Base-by-base conservation (phyloP, 2,888 invertebrate genomes). In the Chrysopilus asiliformis region DNA sequence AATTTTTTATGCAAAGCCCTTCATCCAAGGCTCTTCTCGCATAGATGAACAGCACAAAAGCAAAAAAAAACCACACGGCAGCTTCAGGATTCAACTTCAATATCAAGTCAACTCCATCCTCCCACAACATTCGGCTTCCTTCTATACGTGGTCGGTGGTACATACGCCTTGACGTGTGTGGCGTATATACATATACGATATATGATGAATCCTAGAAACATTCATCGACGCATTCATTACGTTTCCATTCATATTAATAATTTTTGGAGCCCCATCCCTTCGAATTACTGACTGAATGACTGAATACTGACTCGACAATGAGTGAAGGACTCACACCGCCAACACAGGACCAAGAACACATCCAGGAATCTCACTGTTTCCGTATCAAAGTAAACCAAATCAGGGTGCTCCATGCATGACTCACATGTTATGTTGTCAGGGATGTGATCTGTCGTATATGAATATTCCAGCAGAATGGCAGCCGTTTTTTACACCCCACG, bases 181-280 rank as follows among this genome's bases (percentile, higher is more conserved):
- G 27, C 19, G 14, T 28, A 25, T 30, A 14, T n/a, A n/a, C n/a
- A n/a, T n/a, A n/a, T n/a, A n/a, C n/a, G n/a, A n/a, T n/a, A n/a
- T n/a, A n/a, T n/a, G n/a, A n/a, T n/a, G 22, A 36, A 38, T 32
- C 35, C 31, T 38, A n/a, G 34, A 39, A 32, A 34, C 16, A 39
- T 34, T 36, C 27, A 36, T 38, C 38, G 38, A 36, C 38, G 38
- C 40, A 43, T 43, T 40, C 40, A 43, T 43, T 43, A 43, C 40
- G 40, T 43, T 36, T 43, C 40, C 36, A 40, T 40, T 39, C 39
- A 34, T 32, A 39, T 39, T 35, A 39, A 39, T 43, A 43, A 43
- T 42, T 42, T 42, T 34, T 24, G 39, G 37, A 19, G 32, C 28
- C 32, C 38, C 42, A 28, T 31, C 34, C 31, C 39, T 25, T 10